Evolutionary conservation across 1,140 invertebrate species (phyloP), one percentile per base, ranked within the genome.

Genomic region (Sarcophaga bullata): DNA sequence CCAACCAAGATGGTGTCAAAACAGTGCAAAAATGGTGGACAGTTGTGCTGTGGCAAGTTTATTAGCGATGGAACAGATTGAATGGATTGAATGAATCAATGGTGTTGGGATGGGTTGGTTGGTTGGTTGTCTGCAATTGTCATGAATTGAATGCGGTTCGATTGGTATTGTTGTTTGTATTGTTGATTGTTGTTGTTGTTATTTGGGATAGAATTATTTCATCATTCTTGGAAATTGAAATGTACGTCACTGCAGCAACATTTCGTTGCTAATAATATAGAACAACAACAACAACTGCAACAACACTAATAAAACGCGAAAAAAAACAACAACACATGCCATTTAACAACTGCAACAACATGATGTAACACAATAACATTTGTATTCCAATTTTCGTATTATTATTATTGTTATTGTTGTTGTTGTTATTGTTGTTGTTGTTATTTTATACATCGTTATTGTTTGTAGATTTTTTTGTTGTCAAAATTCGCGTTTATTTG

Each of bases 1-100:
- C 83, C 75, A 84, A 84, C 83, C 75, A 84, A 84, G 83, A 84
- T 84, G 83, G 83, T 84, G 83, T 82, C 83, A 82, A 80, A 47
- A 48, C 58, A 62, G 25, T 62, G 83, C 81, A 84, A 82, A 84
- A 84, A 84, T 84, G 83, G 83, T 84, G 83, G 81, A 62, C 76
- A 62, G 50, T 82, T 78, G 15, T 13, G 10, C 15, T 68, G 62
- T 68, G 62, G 62, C 62, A 68, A 68, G 62, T 68, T 68, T 68
- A 68, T 68, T 68, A 58, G 3, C 17, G 62, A 68, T 68, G 8
- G 62, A 68, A 68, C 62, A 68, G 62, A 68, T 68, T 68, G 62
- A 68, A 68, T 25, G 62, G 62, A 68, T 1, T 37, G 25, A 37
- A 37, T 37, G 25, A 37, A 37, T 37, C 25, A 37, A 37, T 37